Conservation (phyloP, 2,888 invertebrate genomes). For the Apotomis betuletana region DNA sequence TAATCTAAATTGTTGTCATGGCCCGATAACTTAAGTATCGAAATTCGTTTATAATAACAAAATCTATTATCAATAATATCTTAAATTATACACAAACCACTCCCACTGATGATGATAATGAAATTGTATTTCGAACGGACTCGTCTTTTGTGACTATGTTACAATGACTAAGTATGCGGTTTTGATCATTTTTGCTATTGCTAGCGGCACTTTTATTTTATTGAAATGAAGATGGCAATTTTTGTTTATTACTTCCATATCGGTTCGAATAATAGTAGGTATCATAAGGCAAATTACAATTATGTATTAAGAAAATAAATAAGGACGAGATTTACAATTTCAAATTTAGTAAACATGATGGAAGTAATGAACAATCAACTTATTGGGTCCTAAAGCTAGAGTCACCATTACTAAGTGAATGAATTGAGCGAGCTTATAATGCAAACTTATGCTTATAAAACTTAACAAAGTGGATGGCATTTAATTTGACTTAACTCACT, state of each 20-base stretch:
- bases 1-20: slow-evolving; percentile 77
- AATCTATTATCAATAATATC: slow-evolving; percentile 67
- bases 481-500: slow-evolving; percentile 83
- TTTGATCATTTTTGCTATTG: slow-evolving; percentile 5
- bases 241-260: slow-evolving; percentile 62
- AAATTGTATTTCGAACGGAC: slow-evolving; percentile 61
- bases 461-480: slow-evolving; percentile 84
- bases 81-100: slow-evolving; percentile 77
- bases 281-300: background rate
- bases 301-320: slow-evolving; percentile 16
- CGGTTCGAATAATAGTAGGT: background rate
- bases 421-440: slow-evolving; percentile 82
- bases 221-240: slow-evolving; percentile 9
- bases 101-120: slow-evolving; percentile 72
- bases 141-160: slow-evolving; percentile 74
- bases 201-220: background rate
- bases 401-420: slow-evolving; percentile 75
- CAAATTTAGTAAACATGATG: slow-evolving; percentile 44
- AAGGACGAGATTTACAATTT: slow-evolving; percentile 13
- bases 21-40: slow-evolving; percentile 78
- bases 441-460: slow-evolving; percentile 79
- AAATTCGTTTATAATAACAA: slow-evolving; percentile 72
- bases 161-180: slow-evolving; percentile 60
- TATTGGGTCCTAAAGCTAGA: slow-evolving; percentile 67
- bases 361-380: slow-evolving; percentile 60